phyloP scores from a whole-genome alignment of 2,113 vertebrate genomes.

The Psophia crepitans region DNA sequence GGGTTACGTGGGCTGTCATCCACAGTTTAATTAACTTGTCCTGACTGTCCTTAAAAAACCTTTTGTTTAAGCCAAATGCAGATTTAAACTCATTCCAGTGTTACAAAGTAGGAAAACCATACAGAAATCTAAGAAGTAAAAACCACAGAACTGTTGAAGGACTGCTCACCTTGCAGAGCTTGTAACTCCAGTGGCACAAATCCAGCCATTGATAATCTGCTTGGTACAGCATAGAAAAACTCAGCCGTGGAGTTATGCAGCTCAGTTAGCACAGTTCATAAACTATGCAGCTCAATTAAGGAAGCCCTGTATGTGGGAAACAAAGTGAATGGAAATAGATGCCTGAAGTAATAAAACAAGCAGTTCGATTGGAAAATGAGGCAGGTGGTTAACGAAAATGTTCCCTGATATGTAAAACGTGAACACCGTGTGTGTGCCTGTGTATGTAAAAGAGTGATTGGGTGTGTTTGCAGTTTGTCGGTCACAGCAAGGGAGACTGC shows the following conservation, averaged over 20 bases:
- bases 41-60: neutral
- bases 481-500: neutral
- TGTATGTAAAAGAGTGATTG: constrained; percentile 16
- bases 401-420: neutral
- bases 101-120: neutral
- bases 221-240: neutral
- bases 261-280: constrained; percentile 46
- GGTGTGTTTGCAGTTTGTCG: constrained; percentile 33
- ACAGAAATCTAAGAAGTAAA: neutral
- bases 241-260: neutral
- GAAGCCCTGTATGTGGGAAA: neutral
- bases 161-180: neutral
- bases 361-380: constrained; percentile 34
- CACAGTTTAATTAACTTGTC: neutral
- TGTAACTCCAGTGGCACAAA: neutral
- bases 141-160: neutral
- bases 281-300: constrained; percentile 29
- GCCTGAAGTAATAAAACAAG: constrained; percentile 46
- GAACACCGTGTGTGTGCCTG: neutral
- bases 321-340: neutral
- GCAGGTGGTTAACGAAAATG: constrained; percentile 41
- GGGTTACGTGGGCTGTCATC: neutral
- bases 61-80: neutral
- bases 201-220: neutral
- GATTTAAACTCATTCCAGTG: neutral